A percentile compares a stretch with the other conserved stretches of the same genome.
Evolutionary conservation across 2,888 invertebrate species (phyloP).

Genomic region (Gisinianus flammeolus): DNA sequence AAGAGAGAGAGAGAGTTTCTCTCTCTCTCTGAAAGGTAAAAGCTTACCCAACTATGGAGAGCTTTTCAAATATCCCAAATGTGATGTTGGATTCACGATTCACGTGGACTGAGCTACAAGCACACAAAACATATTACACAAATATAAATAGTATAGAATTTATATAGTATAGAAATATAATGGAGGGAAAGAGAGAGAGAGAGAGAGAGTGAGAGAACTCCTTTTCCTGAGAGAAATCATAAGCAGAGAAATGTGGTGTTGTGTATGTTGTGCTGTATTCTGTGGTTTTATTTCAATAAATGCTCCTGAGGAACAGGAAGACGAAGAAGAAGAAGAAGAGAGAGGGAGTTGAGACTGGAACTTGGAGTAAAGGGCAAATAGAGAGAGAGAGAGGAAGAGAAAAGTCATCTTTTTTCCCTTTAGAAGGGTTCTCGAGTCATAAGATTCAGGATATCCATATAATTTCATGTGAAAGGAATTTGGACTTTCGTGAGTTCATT

Average conservation of each 20-base stretch:
- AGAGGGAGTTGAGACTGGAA: not conserved
- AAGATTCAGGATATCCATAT: too few relatives aligned
- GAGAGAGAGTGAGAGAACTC: not conserved
- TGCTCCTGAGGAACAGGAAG: not conserved
- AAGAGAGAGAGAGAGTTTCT: not conserved
- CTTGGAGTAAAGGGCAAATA: not conserved
- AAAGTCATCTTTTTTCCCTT: not conserved
- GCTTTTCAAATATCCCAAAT: not conserved
- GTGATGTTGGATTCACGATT: too few relatives aligned
- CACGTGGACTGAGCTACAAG: too few relatives aligned
- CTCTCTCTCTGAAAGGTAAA: not conserved
- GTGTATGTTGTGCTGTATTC: not conserved
- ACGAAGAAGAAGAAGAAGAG: not conserved
- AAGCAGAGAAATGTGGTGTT: not conserved
- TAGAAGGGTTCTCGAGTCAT: not conserved
- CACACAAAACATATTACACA: too few relatives aligned
- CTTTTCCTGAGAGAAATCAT: not conserved
- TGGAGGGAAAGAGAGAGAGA: not conserved
- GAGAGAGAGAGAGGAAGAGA: not conserved
- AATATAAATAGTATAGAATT: too few relatives aligned
- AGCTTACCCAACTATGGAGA: not conserved
- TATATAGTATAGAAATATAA: not conserved
- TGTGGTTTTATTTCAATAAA: not conserved
- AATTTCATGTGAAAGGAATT: conserved; percentile 22
- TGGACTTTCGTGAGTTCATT: conserved; percentile 1